Conservation (phyloP, 2,113 vertebrate species). For the Cavia porcellus region DNA sequence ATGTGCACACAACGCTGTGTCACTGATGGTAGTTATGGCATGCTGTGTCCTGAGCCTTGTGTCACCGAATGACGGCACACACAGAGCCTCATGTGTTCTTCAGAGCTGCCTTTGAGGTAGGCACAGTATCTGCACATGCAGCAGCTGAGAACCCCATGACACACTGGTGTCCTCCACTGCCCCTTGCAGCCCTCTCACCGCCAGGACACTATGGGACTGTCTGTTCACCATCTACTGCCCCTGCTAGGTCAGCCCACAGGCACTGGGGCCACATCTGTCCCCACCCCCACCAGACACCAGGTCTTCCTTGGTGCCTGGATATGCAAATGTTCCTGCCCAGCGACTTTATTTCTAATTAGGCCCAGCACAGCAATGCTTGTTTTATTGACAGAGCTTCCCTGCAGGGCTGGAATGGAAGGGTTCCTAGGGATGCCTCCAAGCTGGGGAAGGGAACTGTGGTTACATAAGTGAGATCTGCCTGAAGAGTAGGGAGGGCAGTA, state of each 20-base stretch:
- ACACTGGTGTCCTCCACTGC: rapidly evolving
- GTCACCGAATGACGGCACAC: rapidly evolving
- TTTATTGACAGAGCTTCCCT: not conserved
- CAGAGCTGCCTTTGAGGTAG: not conserved
- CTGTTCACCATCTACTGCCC: not conserved
- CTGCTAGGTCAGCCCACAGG: not conserved
- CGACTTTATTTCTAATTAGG: not conserved
- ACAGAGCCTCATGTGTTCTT: not conserved
- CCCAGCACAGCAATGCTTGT: no score
- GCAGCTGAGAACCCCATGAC: not conserved
- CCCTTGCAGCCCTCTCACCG: not conserved
- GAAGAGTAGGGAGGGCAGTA: not conserved
- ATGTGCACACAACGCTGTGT: rapidly evolving
- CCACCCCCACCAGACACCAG: not conserved
- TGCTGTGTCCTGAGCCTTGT: rapidly evolving
- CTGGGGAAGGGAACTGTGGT: not conserved
- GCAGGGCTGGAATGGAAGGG: not conserved
- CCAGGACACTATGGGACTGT: not conserved
- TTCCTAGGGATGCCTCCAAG: no score
- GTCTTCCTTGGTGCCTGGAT: not conserved
- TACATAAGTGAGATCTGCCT: not conserved
- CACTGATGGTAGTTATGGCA: not conserved
- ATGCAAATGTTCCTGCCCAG: not conserved
- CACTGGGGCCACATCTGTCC: no score
- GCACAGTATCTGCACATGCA: not conserved